Conservation (phyloP, 2,113 vertebrate species). For the Coturnix japonica region DNA sequence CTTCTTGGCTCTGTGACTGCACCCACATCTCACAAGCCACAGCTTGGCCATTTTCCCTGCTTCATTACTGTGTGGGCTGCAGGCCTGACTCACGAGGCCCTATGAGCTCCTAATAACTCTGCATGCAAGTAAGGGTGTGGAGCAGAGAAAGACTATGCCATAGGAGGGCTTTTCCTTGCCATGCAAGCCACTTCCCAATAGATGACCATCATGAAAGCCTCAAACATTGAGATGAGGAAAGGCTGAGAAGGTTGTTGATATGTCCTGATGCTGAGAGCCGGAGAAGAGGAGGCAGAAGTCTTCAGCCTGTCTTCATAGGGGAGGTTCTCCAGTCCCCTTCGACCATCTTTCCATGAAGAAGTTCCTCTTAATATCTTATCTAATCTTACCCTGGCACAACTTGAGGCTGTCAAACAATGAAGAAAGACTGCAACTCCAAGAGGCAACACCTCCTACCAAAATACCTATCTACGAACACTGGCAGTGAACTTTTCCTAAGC, state of each 20-base stretch:
- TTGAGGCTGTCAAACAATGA: neutral
- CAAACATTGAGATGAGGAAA: neutral
- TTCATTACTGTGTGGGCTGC: rapidly evolving
- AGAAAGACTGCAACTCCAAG: neutral
- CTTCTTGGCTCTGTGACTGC: neutral
- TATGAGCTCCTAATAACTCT: rapidly evolving
- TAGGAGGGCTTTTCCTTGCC: neutral
- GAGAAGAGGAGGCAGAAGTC: neutral
- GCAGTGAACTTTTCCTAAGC: neutral
- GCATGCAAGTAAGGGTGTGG: neutral
- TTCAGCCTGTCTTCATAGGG: too few relatives aligned
- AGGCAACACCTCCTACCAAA: neutral
- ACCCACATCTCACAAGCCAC: rapidly evolving
- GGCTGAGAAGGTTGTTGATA: neutral
- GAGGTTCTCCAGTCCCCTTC: too few relatives aligned
- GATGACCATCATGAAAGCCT: neutral
- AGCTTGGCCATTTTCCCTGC: neutral
- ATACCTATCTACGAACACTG: rapidly evolving
- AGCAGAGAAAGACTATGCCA: neutral
- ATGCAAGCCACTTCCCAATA: neutral
- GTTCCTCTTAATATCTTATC: neutral
- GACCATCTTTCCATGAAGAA: neutral
- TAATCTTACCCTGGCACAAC: neutral
- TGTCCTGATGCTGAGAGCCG: rapidly evolving
- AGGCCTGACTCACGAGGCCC: neutral